These are phyloP conservation scores for Riparia riparia DNA, from an alignment of 2,113 vertebrate genomes.

Conservation along the genomic window DNA sequence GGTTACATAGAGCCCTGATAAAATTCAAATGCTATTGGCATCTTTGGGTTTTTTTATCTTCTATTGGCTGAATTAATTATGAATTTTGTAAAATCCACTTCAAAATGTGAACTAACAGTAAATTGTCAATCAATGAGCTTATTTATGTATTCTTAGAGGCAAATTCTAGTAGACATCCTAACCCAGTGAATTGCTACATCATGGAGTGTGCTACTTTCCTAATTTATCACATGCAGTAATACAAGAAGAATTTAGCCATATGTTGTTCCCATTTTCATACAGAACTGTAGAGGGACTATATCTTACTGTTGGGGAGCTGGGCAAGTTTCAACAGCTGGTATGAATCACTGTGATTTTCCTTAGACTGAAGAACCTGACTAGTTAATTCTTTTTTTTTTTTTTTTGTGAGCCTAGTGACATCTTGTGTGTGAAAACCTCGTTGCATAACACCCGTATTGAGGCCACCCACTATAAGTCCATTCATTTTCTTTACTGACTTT, in stretches of 20 bases:
- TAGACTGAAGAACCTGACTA: neutral
- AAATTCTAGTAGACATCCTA: neutral
- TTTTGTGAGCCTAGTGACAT: neutral
- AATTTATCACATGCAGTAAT: neutral
- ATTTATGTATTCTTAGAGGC: neutral
- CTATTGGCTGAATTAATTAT: neutral
- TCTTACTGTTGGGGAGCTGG: neutral
- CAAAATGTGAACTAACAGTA: neutral
- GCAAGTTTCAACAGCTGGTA: neutral
- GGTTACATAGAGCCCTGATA: neutral
- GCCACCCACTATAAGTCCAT: neutral
- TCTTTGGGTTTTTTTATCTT: neutral
- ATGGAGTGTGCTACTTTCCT: neutral
- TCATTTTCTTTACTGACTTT: neutral
- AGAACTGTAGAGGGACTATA: neutral
- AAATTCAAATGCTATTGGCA: neutral
- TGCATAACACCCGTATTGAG: neutral
- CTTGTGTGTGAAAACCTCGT: neutral
- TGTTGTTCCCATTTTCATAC: neutral
- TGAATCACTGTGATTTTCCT: neutral
- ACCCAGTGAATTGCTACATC: neutral
- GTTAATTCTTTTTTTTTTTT: neutral
- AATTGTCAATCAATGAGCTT: neutral
- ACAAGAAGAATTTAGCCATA: neutral
- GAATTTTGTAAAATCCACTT: neutral